These are phyloP conservation scores for Magallana nippona DNA, from an alignment of 2,888 invertebrate genomes.

Conservation along the genomic window DNA sequence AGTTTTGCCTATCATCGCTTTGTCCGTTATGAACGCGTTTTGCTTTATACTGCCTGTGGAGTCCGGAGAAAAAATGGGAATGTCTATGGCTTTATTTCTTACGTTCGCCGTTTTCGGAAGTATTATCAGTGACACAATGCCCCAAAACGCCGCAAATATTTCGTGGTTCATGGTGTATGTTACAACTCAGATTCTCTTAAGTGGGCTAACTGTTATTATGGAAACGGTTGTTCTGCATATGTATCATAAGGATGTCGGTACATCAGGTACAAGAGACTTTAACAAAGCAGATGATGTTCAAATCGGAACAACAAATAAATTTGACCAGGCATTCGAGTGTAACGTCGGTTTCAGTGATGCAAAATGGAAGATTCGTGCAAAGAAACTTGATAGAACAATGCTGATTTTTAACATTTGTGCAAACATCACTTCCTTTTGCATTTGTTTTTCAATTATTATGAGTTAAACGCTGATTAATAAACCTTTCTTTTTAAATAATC, in stretches of 20 bases:
- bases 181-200: not conserved
- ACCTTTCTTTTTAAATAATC: too few species aligned
- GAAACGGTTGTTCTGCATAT: not conserved
- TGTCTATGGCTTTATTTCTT: constrained; percentile 15
- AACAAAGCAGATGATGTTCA: too few species aligned
- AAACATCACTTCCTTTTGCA: too few species aligned
- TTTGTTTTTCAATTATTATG: too few species aligned
- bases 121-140: constrained; percentile 7
- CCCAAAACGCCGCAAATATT: not conserved
- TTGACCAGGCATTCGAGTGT: too few species aligned
- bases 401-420: too few species aligned
- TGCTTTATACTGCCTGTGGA: constrained; percentile 3
- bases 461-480: too few species aligned
- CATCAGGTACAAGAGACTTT: too few species aligned
- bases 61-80: not conserved
- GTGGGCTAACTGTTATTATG: not conserved
- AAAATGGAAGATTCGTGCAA: too few species aligned
- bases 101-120: constrained; percentile 18
- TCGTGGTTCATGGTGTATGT: not conserved
- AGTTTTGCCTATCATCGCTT: not conserved
- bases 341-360: too few species aligned
- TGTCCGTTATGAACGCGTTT: not conserved
- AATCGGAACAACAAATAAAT: too few species aligned
- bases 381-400: too few species aligned
- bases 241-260: not conserved